phyloP scores from a whole-genome alignment of 2,888 invertebrate genomes.

The Zonitis immaculata region DNA sequence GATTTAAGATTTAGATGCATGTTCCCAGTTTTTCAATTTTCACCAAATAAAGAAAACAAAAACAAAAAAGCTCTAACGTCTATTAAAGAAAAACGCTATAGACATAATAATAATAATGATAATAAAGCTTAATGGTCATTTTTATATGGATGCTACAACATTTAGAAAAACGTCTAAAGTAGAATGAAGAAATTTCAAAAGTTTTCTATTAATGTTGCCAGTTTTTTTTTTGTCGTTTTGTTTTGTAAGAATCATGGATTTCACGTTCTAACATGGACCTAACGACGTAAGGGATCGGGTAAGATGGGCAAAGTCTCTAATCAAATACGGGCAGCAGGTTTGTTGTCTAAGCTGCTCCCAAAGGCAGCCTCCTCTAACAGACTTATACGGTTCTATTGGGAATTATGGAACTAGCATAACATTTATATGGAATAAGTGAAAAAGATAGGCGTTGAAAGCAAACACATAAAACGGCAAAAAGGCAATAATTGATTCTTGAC shows the following conservation, averaged over 20 bases:
- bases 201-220: neutral
- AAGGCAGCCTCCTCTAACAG: constrained; percentile 33
- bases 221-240: neutral
- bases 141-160: too few species aligned
- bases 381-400: constrained; percentile 30
- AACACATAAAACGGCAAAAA: neutral
- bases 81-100: too few species aligned
- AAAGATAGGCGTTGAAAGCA: neutral
- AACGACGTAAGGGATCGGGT: constrained; percentile 43
- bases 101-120: too few species aligned
- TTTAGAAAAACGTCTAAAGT: too few species aligned
- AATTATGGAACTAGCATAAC: constrained; percentile 21
- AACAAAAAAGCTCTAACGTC: too few species aligned
- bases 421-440: constrained; percentile 6
- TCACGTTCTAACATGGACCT: constrained; percentile 27
- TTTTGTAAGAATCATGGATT: constrained; percentile 22
- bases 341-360: constrained; percentile 40
- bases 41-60: too few species aligned
- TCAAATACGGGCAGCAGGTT: constrained; percentile 41
- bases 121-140: too few species aligned
- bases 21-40: too few species aligned
- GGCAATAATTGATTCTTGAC: too few species aligned
- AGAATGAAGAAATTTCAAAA: neutral
- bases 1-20: too few species aligned
- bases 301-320: constrained; percentile 41